These are phyloP conservation scores for Synanthedon tipuliformis DNA, from an alignment of 2,888 invertebrate genomes.

Conservation along the genomic window DNA sequence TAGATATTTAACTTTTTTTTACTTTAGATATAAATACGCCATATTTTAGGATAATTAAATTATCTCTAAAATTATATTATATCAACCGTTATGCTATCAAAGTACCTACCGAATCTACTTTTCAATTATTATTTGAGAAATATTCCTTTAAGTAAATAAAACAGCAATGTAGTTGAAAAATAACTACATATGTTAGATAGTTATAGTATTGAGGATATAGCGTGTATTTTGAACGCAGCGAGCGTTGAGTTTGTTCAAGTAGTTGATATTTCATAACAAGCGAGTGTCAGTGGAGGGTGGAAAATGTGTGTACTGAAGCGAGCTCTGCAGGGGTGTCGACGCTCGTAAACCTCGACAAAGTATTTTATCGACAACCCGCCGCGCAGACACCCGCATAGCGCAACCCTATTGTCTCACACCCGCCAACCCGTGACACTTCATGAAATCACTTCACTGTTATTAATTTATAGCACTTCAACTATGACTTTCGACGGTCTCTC, in stretches of 20 bases:
- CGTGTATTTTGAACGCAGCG: not conserved
- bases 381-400: constrained; percentile 26
- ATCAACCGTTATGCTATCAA: too few relatives aligned
- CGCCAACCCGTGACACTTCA: constrained; percentile 53
- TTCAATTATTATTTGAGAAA: too few relatives aligned
- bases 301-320: constrained; percentile 25
- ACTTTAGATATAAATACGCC: too few relatives aligned
- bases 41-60: too few relatives aligned
- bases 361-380: constrained; percentile 54
- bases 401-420: constrained; percentile 52
- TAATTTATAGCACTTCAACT: constrained; percentile 20
- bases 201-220: not conserved
- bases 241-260: constrained; percentile 8
- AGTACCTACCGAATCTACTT: too few relatives aligned
- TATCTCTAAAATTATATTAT: too few relatives aligned
- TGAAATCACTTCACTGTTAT: constrained; percentile 49
- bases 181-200: not conserved
- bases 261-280: constrained; percentile 56
- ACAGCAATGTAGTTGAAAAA: not conserved
- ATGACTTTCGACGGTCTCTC: not conserved
- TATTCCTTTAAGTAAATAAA: not conserved
- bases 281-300: constrained; percentile 30
- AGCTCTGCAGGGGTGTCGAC: constrained; percentile 37
- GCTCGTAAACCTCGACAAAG: constrained; percentile 59
- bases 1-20: too few relatives aligned